Percentiles rank a stretch among this genome's conserved stretches.
These are phyloP conservation scores for Umimayanthus kanabou DNA, from an alignment of 92 coral and sea anemone species.

Conservation along the genomic window DNA sequence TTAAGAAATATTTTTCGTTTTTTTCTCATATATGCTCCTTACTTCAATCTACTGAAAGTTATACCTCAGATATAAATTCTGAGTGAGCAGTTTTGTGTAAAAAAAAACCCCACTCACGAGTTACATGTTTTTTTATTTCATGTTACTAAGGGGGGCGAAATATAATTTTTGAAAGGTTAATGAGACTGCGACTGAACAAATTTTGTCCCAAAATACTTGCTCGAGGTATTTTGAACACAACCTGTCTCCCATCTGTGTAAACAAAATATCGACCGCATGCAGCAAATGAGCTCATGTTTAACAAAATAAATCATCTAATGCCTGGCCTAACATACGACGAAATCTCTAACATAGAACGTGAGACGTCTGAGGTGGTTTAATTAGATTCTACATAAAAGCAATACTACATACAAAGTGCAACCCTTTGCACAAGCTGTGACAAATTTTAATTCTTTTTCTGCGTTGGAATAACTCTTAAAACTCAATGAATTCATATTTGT, in stretches of 20 bases:
- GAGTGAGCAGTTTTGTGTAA: too few relatives aligned
- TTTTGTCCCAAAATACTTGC: neutral
- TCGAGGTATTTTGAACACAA: neutral
- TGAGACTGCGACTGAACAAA: neutral
- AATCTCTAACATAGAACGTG: neutral
- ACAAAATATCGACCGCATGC: constrained; percentile 5
- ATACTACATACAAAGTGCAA: neutral
- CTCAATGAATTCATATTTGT: neutral
- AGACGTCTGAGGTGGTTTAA: neutral
- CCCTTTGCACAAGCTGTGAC: neutral
- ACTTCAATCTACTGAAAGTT: too few relatives aligned
- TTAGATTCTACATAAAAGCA: neutral
- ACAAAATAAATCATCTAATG: neutral
- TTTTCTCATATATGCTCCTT: neutral
- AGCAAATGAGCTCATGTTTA: neutral
- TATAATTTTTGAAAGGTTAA: neutral
- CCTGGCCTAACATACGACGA: too few relatives aligned
- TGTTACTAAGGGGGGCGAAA: neutral
- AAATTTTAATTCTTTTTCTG: neutral
- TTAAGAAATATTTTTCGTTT: too few relatives aligned
- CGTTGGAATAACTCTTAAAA: neutral
- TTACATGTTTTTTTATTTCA: too few relatives aligned
- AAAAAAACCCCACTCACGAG: too few relatives aligned
- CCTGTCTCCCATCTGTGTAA: constrained; percentile 1
- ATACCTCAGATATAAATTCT: too few relatives aligned